phyloP scores from a whole-genome alignment of 1,140 invertebrate genomes.

The Anoplolepis gracilipes region DNA sequence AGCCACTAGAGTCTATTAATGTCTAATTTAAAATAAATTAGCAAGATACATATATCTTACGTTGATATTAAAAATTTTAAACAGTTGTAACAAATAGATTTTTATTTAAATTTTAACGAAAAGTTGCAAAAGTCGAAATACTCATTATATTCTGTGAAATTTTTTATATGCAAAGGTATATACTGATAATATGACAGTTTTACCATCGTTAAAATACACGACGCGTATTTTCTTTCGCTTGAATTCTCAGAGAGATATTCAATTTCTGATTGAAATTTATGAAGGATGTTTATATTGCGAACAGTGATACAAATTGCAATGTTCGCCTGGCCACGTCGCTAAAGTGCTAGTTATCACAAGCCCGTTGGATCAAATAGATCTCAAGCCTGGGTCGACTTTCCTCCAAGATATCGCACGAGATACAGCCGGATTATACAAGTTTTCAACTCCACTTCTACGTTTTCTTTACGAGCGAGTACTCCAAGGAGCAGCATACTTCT shows the following conservation, averaged over 20 bases:
- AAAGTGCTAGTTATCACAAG: constrained; percentile 40
- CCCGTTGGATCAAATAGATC: constrained; percentile 46
- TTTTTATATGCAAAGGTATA: neutral
- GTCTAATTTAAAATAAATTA: constrained; percentile 21
- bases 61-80: neutral
- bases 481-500: constrained; percentile 4
- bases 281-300: constrained; percentile 8
- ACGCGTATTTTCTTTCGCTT: neutral
- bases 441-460: constrained; percentile 52
- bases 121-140: neutral
- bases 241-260: constrained; percentile 12
- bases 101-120: neutral
- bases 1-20: neutral
- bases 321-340: neutral
- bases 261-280: constrained; percentile 15
- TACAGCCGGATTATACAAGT: constrained; percentile 67
- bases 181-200: neutral
- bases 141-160: neutral
- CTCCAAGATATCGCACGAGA: constrained; percentile 30
- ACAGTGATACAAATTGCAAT: constrained; percentile 47
- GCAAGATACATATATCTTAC: neutral
- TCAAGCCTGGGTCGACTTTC: constrained; percentile 13
- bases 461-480: constrained; percentile 49
- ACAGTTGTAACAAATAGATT: neutral
- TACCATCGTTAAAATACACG: neutral